Percentiles rank a stretch among this genome's conserved stretches.
Conservation (phyloP, 2,797 vertebrate species). For the Silurus lanzhouensis region DNA sequence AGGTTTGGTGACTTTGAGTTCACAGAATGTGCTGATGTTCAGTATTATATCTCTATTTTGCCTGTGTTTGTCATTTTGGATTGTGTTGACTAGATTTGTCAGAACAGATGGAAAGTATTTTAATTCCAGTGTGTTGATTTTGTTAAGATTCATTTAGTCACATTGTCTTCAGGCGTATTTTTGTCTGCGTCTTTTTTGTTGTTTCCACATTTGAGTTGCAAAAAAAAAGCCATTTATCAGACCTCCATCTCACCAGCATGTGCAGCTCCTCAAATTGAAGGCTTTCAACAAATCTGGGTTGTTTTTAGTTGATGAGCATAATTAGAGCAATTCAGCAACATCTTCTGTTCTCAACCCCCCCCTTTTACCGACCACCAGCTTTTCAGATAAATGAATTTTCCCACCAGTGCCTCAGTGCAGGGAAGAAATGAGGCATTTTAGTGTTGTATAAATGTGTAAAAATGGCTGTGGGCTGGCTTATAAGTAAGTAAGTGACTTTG, state of each 20-base stretch:
- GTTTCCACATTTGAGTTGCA: slow-evolving; percentile 50
- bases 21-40: neutral
- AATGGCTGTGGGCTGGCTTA: neutral
- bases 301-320: slow-evolving; percentile 37
- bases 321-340: slow-evolving; percentile 27
- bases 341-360: neutral
- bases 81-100: slow-evolving; percentile 19
- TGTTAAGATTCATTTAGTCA: slow-evolving; percentile 46
- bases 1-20: neutral
- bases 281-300: slow-evolving; percentile 37
- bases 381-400: slow-evolving; percentile 31
- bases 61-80: slow-evolving; percentile 11
- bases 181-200: slow-evolving; percentile 51
- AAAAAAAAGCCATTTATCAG: slow-evolving; percentile 49
- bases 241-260: slow-evolving; percentile 41
- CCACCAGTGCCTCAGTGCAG: neutral
- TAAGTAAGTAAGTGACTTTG: neutral
- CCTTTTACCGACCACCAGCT: neutral
- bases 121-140: slow-evolving; percentile 12
- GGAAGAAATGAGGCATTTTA: slow-evolving; percentile 30
- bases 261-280: slow-evolving; percentile 25
- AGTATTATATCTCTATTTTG: neutral
- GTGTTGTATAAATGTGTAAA: slow-evolving; percentile 22
- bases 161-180: slow-evolving; percentile 24
- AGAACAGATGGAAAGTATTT: slow-evolving; percentile 32